Evolutionary conservation across 2,113 vertebrate genomes (phyloP), one percentile per base, ranked within the genome.

Genomic region (Pundamilia nyererei): DNA sequence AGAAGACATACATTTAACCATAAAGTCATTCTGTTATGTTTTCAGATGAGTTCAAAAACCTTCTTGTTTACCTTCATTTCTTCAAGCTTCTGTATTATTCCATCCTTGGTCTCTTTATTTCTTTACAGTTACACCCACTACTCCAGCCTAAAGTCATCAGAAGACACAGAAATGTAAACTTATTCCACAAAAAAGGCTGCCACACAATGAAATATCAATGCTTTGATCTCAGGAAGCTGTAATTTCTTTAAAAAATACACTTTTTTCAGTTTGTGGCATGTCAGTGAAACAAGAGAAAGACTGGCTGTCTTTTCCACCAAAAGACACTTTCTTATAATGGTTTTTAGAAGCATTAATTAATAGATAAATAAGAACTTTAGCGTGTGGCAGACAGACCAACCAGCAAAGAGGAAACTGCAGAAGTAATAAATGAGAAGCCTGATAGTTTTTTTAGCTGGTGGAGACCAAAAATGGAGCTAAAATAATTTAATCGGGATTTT

Each of bases 211-310:
- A 75, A 29, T 5, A 47, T 72, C 13, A 45, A 72, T 45, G 21
- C 21, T 72, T 72, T 45, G 7, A 72, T 72, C 40, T 26, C 40
- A 47, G 14, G 9, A 75, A 47, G 68, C 68, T 47, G 40, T 1
- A 17, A 2, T 75, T 47, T 47, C 14, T 47, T 72, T 60, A 4
- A 60, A 72, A 42, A 45, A 29, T 7, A 29, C 24, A 70, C 56
- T 3, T 24, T 24, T 6, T 42, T 6, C 38, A 9, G 38, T 42
- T 42, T 42, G 42, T 42, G 12, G n/a, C n/a, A 24, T 0, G 1
- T 70, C 65, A 42, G n/a, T 24, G 3, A 70, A 42, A 72, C 38
- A 9, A 17, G 68, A 45, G 68, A 15, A 9, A 15, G 5, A 45
- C 21, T 72, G 15, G 2, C 13, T 45, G 1, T 45, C 9, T 26